Evolutionary conservation across 2,113 vertebrate species (phyloP).

Genomic region (Ciconia maguari): DNA sequence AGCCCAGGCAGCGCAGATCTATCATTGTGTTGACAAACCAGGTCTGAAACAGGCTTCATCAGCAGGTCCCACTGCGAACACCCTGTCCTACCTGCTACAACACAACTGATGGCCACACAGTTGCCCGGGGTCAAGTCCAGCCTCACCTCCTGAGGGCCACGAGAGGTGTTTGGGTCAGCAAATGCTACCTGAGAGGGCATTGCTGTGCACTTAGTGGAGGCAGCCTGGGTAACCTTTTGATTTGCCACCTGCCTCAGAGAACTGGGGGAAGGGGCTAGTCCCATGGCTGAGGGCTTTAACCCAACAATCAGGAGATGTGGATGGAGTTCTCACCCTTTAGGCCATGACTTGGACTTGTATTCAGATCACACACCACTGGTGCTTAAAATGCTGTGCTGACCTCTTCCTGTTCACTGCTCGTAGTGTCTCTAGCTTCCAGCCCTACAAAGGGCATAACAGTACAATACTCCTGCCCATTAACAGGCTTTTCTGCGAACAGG

Average conservation of each 20-base stretch:
- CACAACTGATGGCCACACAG: fast-evolving
- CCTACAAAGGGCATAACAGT: not conserved
- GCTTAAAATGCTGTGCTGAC: not conserved
- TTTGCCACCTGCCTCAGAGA: not conserved
- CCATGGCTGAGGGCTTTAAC: not conserved
- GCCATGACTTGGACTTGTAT: not conserved
- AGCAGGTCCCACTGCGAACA: not conserved
- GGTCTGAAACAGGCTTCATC: not conserved
- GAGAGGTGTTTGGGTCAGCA: not conserved
- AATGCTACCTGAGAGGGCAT: not conserved
- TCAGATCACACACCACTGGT: not conserved
- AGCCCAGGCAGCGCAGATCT: not conserved
- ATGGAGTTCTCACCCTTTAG: not conserved
- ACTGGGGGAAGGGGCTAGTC: not conserved
- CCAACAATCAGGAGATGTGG: not conserved
- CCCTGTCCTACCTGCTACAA: not conserved
- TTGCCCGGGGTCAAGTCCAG: not conserved
- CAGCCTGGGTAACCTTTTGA: not conserved
- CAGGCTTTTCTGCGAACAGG: not conserved
- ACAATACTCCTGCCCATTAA: not conserved
- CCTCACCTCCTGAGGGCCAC: not conserved
- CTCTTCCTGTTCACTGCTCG: not conserved
- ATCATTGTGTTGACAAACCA: not conserved
- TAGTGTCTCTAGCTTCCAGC: not conserved
- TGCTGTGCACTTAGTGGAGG: not conserved